Conservation (phyloP, 1,140 invertebrate genomes). For the Pseudomyrmex dendroicus region DNA sequence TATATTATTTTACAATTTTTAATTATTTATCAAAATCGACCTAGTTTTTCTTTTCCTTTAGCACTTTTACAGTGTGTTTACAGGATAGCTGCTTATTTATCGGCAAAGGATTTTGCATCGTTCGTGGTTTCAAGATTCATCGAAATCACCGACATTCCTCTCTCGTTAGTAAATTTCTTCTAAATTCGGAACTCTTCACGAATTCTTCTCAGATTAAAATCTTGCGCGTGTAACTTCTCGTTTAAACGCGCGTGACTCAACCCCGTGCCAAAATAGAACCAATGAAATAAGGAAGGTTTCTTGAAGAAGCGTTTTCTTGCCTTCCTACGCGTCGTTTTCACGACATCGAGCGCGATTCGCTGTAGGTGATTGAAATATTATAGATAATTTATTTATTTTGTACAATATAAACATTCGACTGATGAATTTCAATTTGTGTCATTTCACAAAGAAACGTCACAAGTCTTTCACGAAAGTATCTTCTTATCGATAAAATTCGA, state of each 20-base stretch:
- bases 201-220: conserved; percentile 3
- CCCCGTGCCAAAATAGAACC: conserved; percentile 82
- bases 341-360: conserved; percentile 37
- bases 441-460: background rate
- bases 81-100: conserved; percentile 4
- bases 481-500: background rate
- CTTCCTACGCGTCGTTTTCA: conserved; percentile 60
- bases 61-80: background rate
- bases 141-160: background rate
- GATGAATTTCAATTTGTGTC: conserved; percentile 2
- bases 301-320: conserved; percentile 40
- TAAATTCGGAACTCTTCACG: background rate
- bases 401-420: background rate
- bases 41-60: background rate
- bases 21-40: conserved; percentile 30
- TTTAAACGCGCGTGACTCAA: conserved; percentile 73
- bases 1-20: conserved; percentile 5
- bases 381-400: conserved; percentile 2
- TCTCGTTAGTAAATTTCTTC: background rate
- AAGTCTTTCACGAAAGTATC: background rate
- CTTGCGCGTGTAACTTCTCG: conserved; percentile 1
- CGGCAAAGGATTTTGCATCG: background rate
- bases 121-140: background rate
- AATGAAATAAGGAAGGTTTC: conserved; percentile 70
- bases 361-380: conserved; percentile 37